Evolutionary conservation across 2,113 vertebrate genomes (phyloP).

Genomic region (Glareola pratincola): DNA sequence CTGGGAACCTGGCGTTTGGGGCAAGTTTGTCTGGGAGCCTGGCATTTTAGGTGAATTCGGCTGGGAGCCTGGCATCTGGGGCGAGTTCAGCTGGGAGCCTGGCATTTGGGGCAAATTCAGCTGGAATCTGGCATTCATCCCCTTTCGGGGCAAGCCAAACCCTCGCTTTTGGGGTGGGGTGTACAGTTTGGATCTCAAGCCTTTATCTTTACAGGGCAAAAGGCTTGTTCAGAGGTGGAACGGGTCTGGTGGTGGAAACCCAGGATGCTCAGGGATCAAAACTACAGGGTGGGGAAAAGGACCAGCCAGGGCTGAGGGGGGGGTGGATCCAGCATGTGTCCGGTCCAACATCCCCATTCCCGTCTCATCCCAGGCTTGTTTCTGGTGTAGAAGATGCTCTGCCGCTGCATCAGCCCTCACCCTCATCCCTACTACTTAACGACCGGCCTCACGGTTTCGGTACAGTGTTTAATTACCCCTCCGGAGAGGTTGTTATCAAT

Average conservation of each 20-base stretch:
- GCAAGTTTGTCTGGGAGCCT: no score
- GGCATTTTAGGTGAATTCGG: no score
- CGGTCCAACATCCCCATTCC: background rate
- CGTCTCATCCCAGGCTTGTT: background rate
- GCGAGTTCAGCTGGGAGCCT: no score
- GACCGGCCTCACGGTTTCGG: background rate
- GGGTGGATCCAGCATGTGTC: background rate
- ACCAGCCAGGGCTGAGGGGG: background rate
- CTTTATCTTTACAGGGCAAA: background rate
- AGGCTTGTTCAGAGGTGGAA: background rate
- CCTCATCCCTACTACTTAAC: background rate
- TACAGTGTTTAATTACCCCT: background rate
- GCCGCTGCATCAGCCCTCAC: background rate
- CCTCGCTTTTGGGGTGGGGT: background rate
- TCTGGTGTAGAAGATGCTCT: accelerated
- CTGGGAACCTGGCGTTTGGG: no score
- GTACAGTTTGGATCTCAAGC: background rate
- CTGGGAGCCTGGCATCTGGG: no score
- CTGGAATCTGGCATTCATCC: no score
- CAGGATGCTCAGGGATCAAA: background rate
- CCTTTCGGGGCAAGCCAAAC: no score
- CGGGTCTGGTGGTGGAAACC: background rate
- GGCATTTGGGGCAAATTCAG: no score
- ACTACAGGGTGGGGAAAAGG: background rate
- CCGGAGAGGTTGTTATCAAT: background rate